Percentiles rank a stretch among this genome's conserved stretches.
Conservation (phyloP, 2,113 vertebrate species). For the Caretta caretta region DNA sequence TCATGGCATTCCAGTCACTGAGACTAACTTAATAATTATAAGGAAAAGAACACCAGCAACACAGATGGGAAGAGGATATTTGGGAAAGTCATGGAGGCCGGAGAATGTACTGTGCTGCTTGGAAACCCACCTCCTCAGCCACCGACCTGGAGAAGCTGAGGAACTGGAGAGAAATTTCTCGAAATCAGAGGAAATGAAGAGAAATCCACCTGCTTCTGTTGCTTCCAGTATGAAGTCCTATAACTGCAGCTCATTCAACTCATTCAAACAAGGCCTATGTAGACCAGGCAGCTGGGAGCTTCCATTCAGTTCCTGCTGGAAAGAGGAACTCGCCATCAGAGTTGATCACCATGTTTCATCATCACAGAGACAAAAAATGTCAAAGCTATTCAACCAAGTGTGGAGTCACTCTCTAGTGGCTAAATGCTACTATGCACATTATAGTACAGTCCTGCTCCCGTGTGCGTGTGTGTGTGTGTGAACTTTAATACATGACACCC, state of each 20-base stretch:
- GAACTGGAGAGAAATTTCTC: background rate
- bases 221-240: background rate
- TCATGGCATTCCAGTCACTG: background rate
- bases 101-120: background rate
- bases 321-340: background rate
- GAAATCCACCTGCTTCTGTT: background rate
- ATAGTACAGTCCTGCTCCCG: background rate
- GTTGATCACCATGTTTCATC: background rate
- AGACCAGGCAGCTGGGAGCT: background rate
- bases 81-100: no score
- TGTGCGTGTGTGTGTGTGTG: no score
- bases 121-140: background rate
- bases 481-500: background rate
- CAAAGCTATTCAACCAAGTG: background rate
- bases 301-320: background rate
- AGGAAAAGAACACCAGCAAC: no score
- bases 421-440: background rate
- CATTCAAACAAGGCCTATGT: background rate
- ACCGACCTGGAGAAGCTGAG: background rate
- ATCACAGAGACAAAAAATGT: background rate
- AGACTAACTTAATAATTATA: no score
- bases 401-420: background rate
- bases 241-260: background rate
- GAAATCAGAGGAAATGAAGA: background rate
- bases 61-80: no score